Percentiles rank a stretch among this genome's conserved stretches.
phyloP scores from a whole-genome alignment of 2,888 invertebrate genomes.

The Poecilobothrus nobilitatus region DNA sequence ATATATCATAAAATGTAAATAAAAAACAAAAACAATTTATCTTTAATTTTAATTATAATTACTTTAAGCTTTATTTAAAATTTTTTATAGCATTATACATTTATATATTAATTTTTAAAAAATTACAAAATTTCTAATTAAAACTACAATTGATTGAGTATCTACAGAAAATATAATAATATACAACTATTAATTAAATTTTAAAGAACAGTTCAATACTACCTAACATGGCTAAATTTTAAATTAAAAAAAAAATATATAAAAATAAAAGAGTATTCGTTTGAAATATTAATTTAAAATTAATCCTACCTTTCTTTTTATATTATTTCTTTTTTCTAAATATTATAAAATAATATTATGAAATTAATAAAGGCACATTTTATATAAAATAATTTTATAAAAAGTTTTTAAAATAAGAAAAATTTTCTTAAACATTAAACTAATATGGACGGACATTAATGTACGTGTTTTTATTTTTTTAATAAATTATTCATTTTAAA shows the following conservation, averaged over 20 bases:
- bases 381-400: not conserved
- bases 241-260: not conserved
- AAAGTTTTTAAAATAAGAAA: not conserved
- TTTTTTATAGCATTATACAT: not conserved
- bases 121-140: not conserved
- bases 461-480: not conserved
- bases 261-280: not conserved
- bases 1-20: too few relatives aligned
- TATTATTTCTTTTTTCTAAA: not conserved
- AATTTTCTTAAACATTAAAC: not conserved
- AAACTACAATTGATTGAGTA: not conserved
- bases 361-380: not conserved
- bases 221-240: conserved; percentile 4
- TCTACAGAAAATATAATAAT: not conserved
- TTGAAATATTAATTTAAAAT: not conserved
- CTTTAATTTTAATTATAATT: not conserved
- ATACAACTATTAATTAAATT: not conserved
- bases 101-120: not conserved
- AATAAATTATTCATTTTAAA: not conserved
- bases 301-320: too few relatives aligned
- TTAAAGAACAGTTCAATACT: not conserved
- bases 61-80: not conserved
- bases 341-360: not conserved
- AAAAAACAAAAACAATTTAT: too few relatives aligned
- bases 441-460: not conserved